Conservation (phyloP, 2,888 invertebrate species). For the Rambutsinella grinnellia region DNA sequence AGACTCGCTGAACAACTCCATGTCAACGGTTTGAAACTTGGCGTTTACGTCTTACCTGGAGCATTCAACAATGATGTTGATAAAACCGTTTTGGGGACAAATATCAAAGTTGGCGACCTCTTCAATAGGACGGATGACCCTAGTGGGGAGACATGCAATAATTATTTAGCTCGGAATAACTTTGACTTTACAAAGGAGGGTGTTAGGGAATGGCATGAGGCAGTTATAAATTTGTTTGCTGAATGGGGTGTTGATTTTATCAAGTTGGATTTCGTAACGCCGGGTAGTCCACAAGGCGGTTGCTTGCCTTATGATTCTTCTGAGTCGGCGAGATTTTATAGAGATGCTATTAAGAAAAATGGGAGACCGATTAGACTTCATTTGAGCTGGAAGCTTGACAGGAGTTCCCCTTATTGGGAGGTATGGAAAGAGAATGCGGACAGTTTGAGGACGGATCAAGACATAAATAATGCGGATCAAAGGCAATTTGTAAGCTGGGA, state of each 20-base stretch:
- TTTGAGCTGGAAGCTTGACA: conserved; percentile 2
- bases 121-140: conserved; percentile 10
- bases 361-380: conserved; percentile 3
- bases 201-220: conserved; percentile 4
- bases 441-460: conserved; percentile 11
- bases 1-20: conserved; percentile 10
- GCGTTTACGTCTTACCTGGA: conserved; percentile 5
- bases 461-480: neutral
- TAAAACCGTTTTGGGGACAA: conserved; percentile 2
- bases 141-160: conserved; percentile 2
- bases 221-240: conserved; percentile 15
- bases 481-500: neutral
- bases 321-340: neutral
- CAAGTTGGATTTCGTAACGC: conserved; percentile 36
- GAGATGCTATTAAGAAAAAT: neutral
- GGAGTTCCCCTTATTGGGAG: neutral
- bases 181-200: neutral
- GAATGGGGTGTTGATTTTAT: conserved; percentile 36
- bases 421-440: neutral
- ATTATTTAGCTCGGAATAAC: conserved; percentile 3
- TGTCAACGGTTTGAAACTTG: neutral
- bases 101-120: conserved; percentile 4
- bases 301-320: conserved; percentile 9
- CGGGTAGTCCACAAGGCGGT: neutral
- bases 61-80: conserved; percentile 8